phyloP scores from a whole-genome alignment of 2,113 vertebrate genomes.

The Gallinago jamesoni region DNA sequence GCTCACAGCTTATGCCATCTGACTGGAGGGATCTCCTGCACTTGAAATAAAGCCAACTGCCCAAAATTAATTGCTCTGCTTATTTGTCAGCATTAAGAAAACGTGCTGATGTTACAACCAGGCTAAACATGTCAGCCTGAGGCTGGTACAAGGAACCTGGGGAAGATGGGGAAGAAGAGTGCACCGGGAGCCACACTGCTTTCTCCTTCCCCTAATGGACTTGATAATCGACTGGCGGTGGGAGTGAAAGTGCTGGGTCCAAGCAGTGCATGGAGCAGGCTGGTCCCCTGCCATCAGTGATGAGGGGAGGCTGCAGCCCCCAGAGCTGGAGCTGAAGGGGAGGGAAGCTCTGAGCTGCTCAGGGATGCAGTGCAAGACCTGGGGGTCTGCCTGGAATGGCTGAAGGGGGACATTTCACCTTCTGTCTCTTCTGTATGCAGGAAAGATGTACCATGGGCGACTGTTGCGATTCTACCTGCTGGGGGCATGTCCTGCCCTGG shows the following conservation, averaged over 20 bases:
- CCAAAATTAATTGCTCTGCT: not conserved
- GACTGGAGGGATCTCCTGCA: not conserved
- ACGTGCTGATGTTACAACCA: not conserved
- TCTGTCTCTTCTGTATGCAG: not conserved
- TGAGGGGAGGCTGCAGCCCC: not conserved
- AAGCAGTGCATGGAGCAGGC: not conserved
- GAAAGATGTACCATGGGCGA: rapidly evolving
- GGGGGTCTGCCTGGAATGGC: not conserved
- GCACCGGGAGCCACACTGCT: not conserved
- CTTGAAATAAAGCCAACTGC: not conserved
- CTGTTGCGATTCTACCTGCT: not conserved
- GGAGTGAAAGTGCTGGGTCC: constrained; percentile 4
- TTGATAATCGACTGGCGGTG: not conserved
- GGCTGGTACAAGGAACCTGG: not conserved
- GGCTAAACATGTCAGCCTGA: not conserved
- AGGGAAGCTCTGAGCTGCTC: not conserved
- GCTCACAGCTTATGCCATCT: not conserved
- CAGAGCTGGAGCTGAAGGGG: not conserved
- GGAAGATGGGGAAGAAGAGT: not conserved
- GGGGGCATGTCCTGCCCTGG: not conserved
- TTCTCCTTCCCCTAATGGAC: not conserved
- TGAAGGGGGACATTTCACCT: not conserved
- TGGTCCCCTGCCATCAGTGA: not conserved
- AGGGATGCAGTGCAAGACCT: not conserved
- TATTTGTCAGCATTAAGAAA: not conserved